Evolutionary conservation across 2,113 vertebrate species (phyloP), one percentile per base, ranked within the genome.

Genomic region (Mesocricetus auratus): DNA sequence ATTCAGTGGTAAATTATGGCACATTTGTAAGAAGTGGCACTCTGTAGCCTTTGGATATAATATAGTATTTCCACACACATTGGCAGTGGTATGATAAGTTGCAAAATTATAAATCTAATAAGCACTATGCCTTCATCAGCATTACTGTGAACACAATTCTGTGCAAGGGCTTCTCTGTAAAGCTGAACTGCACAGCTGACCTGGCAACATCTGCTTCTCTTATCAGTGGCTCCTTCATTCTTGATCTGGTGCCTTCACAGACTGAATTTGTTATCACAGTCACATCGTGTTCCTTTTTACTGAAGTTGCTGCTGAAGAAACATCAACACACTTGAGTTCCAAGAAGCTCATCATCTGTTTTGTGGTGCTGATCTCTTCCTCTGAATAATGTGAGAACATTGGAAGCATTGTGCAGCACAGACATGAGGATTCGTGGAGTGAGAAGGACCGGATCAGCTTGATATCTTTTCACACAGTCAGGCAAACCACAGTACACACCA

Each of bases 1-100:
- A 47, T 62, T 93, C 66, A 91, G 33, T 89, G 74, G 5, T 81
- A 93, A 69, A 95, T 91, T 78, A 87, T 22, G 29, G 58, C 60
- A 21, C 66, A 88, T 86, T 91, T 93, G 75, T 89, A 79, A 17
- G 69, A 86, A 81, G 45, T 31, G 56, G n/a, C 22, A 82, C 75
- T 91, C n/a, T 71, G 13, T 29, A 58, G n/a, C 3, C 66, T 90
- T 94, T 89, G 75, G 47, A 77, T 33, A 56, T 13, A 82, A 86
- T 69, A 89, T 81, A 60, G 0, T 6, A 66, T 81, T 89, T 94
- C 15, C 50, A 53, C 10, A 74, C n/a, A 69, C 9, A 95, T 36
- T 53, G 91, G 45, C 26, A 93, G 29, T 74, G 71, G 24, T 79
- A 90, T 86, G 50, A 42, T 42, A 95, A 86, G 39, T 68, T 95